Base-by-base conservation (phyloP, 2,113 vertebrate species). In the Myrmecobius fasciatus region DNA sequence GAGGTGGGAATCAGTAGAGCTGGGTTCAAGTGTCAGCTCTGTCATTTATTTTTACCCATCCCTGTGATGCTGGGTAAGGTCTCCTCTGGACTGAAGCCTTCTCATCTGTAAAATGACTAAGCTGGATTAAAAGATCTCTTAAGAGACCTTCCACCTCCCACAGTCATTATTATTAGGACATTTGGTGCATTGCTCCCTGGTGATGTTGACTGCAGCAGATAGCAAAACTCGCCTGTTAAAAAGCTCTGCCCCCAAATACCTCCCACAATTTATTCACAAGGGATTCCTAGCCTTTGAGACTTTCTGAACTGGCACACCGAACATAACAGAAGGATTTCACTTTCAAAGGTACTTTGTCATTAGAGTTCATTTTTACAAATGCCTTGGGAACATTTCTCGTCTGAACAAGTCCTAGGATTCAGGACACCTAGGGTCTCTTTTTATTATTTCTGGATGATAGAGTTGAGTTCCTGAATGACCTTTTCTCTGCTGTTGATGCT, bases 51-150 rank as follows among this genome's bases (percentile, higher is more conserved):
- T 83, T 83, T 8, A 43, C n/a, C n/a, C 20, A 43, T 83, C 20
- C 20, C n/a, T 1, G 20, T 83, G 67, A 83, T n/a, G 20, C 8
- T 43, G n/a, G 67, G n/a, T 43, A 43, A 83, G 36, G n/a, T 83
- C 67, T 24, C 67, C 67, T 43, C 20, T 24, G 67, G 67, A 83
- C n/a, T 0, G 6, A 8, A 43, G 20, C 43, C 67, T 83, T 83
- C n/a, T 83, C n/a, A 83, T 83, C 67, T 83, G 56, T 67, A 43
- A 83, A 83, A 83, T 83, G 67, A 83, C 67, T 83, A 83, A 83
- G 67, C 67, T 83, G n/a, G n/a, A 83, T 43, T 43, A 43, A 83
- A 83, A 83, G 67, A 83, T 83, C 67, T 43, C 67, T 8, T 8
- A 83, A 43, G 67, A 43, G 67, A 20, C n/a, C n/a, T 83, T 83